Conservation (phyloP, 2,888 invertebrate species). For the Nemurella pictetii region DNA sequence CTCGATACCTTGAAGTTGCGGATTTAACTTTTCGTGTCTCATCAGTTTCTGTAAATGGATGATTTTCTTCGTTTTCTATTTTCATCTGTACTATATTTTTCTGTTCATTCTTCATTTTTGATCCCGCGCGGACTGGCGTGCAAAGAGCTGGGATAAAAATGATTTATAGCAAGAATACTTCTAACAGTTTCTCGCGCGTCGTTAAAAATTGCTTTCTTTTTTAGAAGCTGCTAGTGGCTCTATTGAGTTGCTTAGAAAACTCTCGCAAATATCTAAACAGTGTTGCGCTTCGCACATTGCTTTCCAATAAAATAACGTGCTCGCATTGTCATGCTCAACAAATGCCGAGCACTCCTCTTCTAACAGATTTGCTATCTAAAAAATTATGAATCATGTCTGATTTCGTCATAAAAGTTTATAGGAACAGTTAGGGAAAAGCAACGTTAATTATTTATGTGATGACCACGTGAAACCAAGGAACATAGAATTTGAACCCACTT, state of each 20-base stretch:
- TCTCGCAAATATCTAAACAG: neutral
- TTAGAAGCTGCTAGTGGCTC: neutral
- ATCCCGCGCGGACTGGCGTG: constrained; percentile 38
- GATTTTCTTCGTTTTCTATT: constrained; percentile 31
- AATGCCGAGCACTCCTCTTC: too few relatives aligned
- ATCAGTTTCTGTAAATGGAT: constrained; percentile 9
- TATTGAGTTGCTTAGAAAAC: neutral
- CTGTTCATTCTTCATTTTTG: constrained; percentile 39
- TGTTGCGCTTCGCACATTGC: neutral
- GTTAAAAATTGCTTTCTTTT: constrained; percentile 20
- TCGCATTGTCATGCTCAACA: too few relatives aligned
- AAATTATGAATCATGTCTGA: too few relatives aligned
- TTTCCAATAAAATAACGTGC: neutral
- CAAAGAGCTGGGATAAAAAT: constrained; percentile 39
- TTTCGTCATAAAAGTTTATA: too few relatives aligned
- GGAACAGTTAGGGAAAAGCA: too few relatives aligned
- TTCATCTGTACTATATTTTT: constrained; percentile 26
- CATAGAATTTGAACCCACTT: too few relatives aligned
- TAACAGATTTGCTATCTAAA: too few relatives aligned
- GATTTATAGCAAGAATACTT: constrained; percentile 39
- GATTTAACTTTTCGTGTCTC: neutral
- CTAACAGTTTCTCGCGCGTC: constrained; percentile 18
- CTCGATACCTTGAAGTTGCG: neutral
- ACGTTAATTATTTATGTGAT: too few relatives aligned
- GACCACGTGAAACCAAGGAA: too few relatives aligned